Conservation (phyloP, 23 tunicate species). For the Halocynthia roretzi region DNA sequence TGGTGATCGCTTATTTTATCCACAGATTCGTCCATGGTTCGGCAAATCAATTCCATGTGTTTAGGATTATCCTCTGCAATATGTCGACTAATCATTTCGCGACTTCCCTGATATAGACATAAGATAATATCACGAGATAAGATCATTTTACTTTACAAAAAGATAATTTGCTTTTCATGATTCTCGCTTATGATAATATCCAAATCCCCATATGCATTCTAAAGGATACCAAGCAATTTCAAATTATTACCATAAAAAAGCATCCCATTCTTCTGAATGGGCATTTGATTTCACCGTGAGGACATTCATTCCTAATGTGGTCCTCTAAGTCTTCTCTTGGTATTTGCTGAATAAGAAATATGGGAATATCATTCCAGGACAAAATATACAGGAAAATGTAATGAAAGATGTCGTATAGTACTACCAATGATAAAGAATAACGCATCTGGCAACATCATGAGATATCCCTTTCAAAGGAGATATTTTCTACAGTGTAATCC, state of each 20-base stretch:
- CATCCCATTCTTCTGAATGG: slow-evolving; percentile 49
- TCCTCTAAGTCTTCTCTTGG: slow-evolving; percentile 41
- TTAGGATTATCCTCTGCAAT: slow-evolving; percentile 5
- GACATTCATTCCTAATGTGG: slow-evolving; percentile 44
- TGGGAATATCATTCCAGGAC: too few species aligned
- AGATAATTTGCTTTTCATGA: too few species aligned
- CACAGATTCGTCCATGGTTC: background rate
- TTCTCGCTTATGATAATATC: background rate
- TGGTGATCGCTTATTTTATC: slow-evolving; percentile 1
- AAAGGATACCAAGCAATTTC: background rate
- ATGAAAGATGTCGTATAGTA: too few species aligned
- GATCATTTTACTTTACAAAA: too few species aligned
- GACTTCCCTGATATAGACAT: slow-evolving; percentile 4
- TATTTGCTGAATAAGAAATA: slow-evolving; percentile 26
- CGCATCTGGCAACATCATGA: background rate
- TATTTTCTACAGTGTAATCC: background rate
- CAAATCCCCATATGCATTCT: background rate
- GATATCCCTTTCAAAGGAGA: slow-evolving; percentile 4
- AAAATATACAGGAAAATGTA: too few species aligned
- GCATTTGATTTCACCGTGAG: slow-evolving; percentile 40
- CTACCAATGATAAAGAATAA: background rate
- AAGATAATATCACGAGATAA: too few species aligned
- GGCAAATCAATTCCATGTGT: slow-evolving; percentile 21
- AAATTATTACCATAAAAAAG: slow-evolving; percentile 29
- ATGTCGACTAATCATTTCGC: slow-evolving; percentile 16